Percentiles rank a stretch among this genome's conserved stretches.
These are phyloP conservation scores for Chaetodon trifascialis DNA, from an alignment of 2,113 vertebrate species.

Conservation along the genomic window DNA sequence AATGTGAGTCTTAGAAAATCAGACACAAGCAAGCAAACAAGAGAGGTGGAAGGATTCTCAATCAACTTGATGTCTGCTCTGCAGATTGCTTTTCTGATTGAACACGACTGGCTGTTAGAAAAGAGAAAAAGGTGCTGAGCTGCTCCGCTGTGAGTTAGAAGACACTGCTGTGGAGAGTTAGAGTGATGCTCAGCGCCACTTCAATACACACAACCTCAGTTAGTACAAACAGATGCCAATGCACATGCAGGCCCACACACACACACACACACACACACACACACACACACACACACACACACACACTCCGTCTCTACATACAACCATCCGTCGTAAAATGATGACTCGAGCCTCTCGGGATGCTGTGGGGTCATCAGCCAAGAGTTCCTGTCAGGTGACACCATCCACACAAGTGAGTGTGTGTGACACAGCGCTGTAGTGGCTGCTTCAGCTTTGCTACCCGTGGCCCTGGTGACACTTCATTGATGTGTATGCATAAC, in stretches of 20 bases:
- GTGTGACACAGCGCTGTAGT: neutral
- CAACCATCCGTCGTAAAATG: conserved; percentile 97
- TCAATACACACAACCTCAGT: conserved; percentile 68
- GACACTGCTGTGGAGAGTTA: conserved; percentile 74
- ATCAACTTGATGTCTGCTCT: conserved; percentile 62
- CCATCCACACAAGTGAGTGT: conserved; percentile 67
- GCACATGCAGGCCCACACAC: conserved; percentile 26
- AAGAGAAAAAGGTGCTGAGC: conserved; percentile 40
- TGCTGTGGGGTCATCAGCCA: conserved; percentile 92
- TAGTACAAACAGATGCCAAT: conserved; percentile 79
- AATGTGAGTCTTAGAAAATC: conserved; percentile 41
- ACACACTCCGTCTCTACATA: conserved; percentile 89
- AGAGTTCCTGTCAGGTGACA: conserved; percentile 94
- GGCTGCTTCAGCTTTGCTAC: neutral
- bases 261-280: too few relatives aligned
- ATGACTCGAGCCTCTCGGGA: conserved; percentile 93
- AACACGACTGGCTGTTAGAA: conserved; percentile 54
- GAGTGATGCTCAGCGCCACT: neutral
- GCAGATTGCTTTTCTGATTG: conserved; percentile 67
- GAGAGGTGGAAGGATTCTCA: neutral
- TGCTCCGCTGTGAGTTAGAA: conserved; percentile 78
- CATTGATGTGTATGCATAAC: neutral
- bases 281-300: conserved; percentile 64
- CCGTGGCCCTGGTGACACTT: neutral
- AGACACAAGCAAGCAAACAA: conserved; percentile 72